Evolutionary conservation across 2,797 vertebrate species (phyloP).

Genomic region (Ptychobarbus kaznakovi): DNA sequence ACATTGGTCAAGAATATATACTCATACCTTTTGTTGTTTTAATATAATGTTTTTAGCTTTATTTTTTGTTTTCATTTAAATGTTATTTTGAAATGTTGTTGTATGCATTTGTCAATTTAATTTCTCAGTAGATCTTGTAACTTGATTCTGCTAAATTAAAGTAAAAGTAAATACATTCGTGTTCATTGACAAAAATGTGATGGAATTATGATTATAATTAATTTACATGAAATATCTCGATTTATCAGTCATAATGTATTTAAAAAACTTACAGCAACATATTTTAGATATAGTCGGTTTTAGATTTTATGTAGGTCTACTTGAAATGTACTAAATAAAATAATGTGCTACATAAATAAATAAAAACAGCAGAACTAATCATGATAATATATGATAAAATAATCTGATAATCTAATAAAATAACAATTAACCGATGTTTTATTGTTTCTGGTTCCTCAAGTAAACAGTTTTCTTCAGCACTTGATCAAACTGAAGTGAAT

Average conservation of each 20-base stretch:
- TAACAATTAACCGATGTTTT: background rate
- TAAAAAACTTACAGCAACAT: background rate
- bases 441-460: background rate
- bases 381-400: background rate
- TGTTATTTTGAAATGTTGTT: too few relatives aligned
- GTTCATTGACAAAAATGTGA: background rate
- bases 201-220: background rate
- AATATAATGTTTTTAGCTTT: too few relatives aligned
- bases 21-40: too few relatives aligned
- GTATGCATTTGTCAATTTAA: too few relatives aligned
- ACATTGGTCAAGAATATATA: too few relatives aligned
- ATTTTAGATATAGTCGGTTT: background rate
- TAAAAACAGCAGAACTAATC: background rate
- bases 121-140: too few relatives aligned
- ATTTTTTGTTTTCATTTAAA: too few relatives aligned
- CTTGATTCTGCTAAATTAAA: too few relatives aligned
- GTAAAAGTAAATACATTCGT: accelerated
- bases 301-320: background rate
- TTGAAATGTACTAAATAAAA: background rate
- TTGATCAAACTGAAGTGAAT: background rate
- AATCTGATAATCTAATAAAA: background rate
- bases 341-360: too few relatives aligned
- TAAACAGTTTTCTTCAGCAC: background rate
- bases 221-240: background rate
- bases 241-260: background rate